Percentiles rank a stretch among this genome's conserved stretches.
These are phyloP conservation scores for Chrysaora quinquecirrha DNA, from an alignment of 30 jellyfish, hydroid and myxozoan species.

Conservation along the genomic window DNA sequence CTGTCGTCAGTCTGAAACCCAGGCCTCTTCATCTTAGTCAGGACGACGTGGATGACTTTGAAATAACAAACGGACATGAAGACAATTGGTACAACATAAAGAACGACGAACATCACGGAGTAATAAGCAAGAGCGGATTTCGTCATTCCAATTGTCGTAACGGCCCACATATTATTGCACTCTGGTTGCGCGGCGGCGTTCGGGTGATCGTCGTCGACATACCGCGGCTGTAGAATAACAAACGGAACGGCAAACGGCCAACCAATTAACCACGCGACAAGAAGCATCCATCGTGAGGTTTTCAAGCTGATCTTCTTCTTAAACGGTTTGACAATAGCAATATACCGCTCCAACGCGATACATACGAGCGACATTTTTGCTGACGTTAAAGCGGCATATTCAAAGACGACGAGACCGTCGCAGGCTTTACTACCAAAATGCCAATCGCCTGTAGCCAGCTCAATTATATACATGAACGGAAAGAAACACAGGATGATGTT, in stretches of 20 bases:
- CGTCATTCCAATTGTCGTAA: constrained; percentile 59
- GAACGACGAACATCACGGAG: constrained; percentile 38
- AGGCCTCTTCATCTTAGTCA: constrained; percentile 56
- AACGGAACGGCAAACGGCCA: constrained; percentile 52
- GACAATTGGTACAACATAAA: constrained; percentile 28
- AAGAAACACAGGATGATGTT: constrained; percentile 45
- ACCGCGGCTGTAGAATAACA: constrained; percentile 59
- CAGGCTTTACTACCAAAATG: constrained; percentile 43
- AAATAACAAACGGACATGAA: constrained; percentile 14
- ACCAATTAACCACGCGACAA: constrained; percentile 41
- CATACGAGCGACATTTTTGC: constrained; percentile 48
- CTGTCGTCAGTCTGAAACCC: constrained; percentile 58
- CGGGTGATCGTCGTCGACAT: constrained; percentile 61
- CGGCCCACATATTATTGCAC: constrained; percentile 71
- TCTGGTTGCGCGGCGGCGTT: constrained; percentile 71
- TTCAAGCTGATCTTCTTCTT: constrained; percentile 8
- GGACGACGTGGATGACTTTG: constrained; percentile 18
- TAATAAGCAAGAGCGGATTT: constrained; percentile 22
- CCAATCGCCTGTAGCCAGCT: constrained; percentile 61
- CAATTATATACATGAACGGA: constrained; percentile 44
- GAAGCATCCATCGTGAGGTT: constrained; percentile 15
- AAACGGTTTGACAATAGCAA: constrained; percentile 54
- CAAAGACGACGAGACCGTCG: constrained; percentile 56
- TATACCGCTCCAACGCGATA: constrained; percentile 53
- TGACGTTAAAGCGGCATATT: constrained; percentile 64